Evolutionary conservation across 2,113 vertebrate genomes (phyloP).

Genomic region (Clarias macrocephalus): DNA sequence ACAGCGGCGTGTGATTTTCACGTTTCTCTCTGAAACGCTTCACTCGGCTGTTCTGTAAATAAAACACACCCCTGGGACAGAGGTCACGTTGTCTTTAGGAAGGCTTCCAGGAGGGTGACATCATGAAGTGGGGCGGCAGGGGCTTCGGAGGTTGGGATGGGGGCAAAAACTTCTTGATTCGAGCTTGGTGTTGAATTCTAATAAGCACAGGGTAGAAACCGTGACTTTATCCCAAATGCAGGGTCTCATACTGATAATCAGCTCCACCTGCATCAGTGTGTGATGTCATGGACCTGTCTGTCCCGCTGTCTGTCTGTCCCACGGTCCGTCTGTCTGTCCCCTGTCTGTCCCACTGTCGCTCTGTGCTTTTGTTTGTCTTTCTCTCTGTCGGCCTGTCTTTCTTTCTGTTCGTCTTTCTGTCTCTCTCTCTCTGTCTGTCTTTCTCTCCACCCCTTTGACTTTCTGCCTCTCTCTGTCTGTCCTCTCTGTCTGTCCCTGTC

Average conservation of each 20-base stretch:
- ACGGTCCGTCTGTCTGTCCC: too few relatives aligned
- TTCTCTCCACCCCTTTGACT: not conserved
- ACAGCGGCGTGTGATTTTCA: not conserved
- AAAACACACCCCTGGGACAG: not conserved
- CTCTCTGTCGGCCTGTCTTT: not conserved
- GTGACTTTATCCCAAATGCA: not conserved
- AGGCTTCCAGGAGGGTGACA: not conserved
- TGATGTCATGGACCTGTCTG: not conserved
- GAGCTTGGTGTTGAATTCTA: not conserved
- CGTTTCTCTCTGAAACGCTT: not conserved
- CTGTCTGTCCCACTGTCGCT: not conserved
- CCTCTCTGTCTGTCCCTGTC: too few relatives aligned
- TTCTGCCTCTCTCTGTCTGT: too few relatives aligned
- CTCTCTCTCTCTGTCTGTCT: not conserved
- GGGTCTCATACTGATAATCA: not conserved
- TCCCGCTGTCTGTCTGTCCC: not conserved
- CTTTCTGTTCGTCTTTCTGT: too few relatives aligned
- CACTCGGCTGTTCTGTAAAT: not conserved
- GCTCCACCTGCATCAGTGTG: not conserved
- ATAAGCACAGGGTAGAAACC: not conserved
- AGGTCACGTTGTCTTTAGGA: slow-evolving; percentile 10
- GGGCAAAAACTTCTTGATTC: not conserved
- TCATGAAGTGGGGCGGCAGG: not conserved
- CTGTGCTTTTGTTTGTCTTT: not conserved
- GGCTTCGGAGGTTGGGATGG: not conserved